These are phyloP conservation scores for Ameiurus melas DNA, from an alignment of 2,113 vertebrate genomes.

Conservation along the genomic window DNA sequence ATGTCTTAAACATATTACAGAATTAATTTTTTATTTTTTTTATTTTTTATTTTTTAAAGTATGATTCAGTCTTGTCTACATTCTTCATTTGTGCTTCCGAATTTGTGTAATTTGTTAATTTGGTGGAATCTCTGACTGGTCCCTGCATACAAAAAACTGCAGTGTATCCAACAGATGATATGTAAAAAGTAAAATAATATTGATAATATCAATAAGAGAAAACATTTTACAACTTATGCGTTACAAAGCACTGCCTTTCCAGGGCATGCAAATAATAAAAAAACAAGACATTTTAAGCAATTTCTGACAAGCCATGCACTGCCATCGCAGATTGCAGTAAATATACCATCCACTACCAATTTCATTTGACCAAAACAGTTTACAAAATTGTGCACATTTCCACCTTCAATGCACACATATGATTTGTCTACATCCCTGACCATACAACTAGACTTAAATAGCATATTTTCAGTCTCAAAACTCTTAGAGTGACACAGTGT, in stretches of 20 bases:
- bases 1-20: background rate
- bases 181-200: background rate
- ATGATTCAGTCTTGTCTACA: background rate
- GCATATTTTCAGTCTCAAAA: background rate
- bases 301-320: background rate
- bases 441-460: background rate
- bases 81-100: constrained; percentile 14
- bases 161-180: constrained; percentile 51
- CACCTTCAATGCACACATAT: background rate
- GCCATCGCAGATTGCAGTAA: background rate
- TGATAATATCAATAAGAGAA: background rate
- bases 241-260: background rate
- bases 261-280: background rate
- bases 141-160: constrained; percentile 54
- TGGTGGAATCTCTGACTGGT: constrained; percentile 59
- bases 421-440: background rate
- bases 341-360: background rate
- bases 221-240: background rate
- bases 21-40: constrained; percentile 34
- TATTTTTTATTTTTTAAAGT: too few species aligned
- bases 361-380: background rate
- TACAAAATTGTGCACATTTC: background rate
- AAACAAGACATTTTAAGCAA: background rate
- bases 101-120: constrained; percentile 67
- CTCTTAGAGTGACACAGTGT: background rate